Evolutionary conservation across 2,888 invertebrate genomes (phyloP).

Genomic region (Amiota mariae): DNA sequence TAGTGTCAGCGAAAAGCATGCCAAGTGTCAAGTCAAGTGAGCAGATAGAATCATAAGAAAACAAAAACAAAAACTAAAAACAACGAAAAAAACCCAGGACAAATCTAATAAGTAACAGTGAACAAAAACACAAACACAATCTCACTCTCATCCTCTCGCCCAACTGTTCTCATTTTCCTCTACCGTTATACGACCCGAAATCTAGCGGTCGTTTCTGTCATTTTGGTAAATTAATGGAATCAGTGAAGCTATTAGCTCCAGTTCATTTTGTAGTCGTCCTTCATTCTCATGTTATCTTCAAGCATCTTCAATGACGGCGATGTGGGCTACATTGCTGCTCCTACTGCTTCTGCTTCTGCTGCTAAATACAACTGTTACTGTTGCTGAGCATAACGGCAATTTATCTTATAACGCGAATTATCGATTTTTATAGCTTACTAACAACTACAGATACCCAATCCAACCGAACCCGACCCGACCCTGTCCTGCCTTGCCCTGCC

Average conservation of each 20-base stretch:
- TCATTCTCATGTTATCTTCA: neutral
- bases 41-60: no score
- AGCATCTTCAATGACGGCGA: conserved; percentile 33
- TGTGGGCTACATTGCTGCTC: conserved; percentile 9
- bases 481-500: no score
- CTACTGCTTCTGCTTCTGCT: conserved; percentile 31
- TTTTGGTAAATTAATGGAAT: conserved; percentile 64
- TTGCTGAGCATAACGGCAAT: conserved; percentile 55
- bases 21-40: conserved; percentile 30
- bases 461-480: no score
- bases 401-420: conserved; percentile 67
- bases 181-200: conserved; percentile 24
- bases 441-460: neutral
- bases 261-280: conserved; percentile 44
- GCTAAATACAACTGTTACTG: conserved; percentile 32
- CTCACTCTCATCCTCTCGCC: conserved; percentile 30
- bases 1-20: conserved; percentile 52
- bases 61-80: neutral
- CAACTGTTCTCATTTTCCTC: conserved; percentile 3
- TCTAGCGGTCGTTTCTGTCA: conserved; percentile 51
- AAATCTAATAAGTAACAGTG: neutral
- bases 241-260: conserved; percentile 63
- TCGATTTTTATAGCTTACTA: conserved; percentile 58
- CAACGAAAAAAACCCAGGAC: neutral
- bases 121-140: conserved; percentile 20